These are phyloP conservation scores for Malurus alboscapulatus DNA, from an alignment of 2,113 vertebrate genomes.

Conservation along the genomic window DNA sequence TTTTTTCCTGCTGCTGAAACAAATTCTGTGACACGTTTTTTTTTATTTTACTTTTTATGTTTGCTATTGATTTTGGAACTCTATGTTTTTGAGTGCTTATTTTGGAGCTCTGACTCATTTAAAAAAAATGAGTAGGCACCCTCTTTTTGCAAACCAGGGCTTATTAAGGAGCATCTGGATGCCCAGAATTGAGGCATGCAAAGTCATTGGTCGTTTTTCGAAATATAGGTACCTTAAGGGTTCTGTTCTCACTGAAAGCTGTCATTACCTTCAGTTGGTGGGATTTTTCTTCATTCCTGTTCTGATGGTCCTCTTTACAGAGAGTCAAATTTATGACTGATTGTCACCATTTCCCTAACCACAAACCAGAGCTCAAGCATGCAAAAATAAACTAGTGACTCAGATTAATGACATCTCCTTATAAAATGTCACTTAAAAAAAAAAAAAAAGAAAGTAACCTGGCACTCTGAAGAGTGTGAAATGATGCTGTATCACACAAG, in stretches of 20 bases:
- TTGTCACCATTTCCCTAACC: conserved; percentile 53
- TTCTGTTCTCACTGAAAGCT: conserved; percentile 10
- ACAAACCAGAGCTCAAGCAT: conserved; percentile 40
- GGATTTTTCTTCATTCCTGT: conserved; percentile 28
- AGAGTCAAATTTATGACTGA: conserved; percentile 54
- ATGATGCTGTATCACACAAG: conserved; percentile 51
- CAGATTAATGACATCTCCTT: conserved; percentile 47
- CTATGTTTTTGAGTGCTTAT: conserved; percentile 1
- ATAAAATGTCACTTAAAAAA: conserved; percentile 58
- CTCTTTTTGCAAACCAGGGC: conserved; percentile 12
- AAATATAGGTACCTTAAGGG: not conserved
- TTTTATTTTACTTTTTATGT: conserved; percentile 48
- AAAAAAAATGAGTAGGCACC: conserved; percentile 33
- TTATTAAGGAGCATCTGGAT: conserved; percentile 21
- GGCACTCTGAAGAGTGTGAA: conserved; percentile 30
- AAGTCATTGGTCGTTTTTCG: not conserved
- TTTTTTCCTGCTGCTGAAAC: conserved; percentile 11
- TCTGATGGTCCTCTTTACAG: conserved; percentile 35
- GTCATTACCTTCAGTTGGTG: conserved; percentile 19
- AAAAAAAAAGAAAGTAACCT: conserved; percentile 64
- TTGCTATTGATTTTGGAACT: conserved; percentile 59
- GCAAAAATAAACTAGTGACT: conserved; percentile 50
- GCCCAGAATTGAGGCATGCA: not conserved
- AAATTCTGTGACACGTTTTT: conserved; percentile 30
- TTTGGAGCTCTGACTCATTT: conserved; percentile 44